Evolutionary conservation across 2,888 invertebrate genomes (phyloP).

Genomic region (Drosophila testacea): DNA sequence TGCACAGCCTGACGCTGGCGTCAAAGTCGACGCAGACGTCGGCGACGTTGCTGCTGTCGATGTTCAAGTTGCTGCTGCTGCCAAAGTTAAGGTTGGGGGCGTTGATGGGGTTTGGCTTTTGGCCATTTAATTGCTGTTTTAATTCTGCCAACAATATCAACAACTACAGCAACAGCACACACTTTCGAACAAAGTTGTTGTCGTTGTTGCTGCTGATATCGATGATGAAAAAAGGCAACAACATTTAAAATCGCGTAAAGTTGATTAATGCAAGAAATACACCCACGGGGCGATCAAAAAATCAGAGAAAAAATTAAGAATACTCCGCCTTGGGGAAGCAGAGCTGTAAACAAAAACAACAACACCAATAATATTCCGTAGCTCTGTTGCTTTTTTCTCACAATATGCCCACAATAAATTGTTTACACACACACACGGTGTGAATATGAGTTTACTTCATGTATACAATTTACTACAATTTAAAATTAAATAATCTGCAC

Average conservation of each 20-base stretch:
- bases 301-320: background rate
- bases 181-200: conserved; percentile 25
- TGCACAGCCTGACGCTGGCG: conserved; percentile 52
- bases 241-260: conserved; percentile 58
- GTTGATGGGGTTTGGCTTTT: conserved; percentile 67
- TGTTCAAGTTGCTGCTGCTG: background rate
- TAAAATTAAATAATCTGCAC: no score
- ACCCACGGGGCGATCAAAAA: conserved; percentile 46
- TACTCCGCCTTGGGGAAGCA: background rate
- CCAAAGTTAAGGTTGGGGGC: conserved; percentile 12
- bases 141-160: conserved; percentile 61
- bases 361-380: conserved; percentile 20
- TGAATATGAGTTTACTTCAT: background rate
- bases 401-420: conserved; percentile 21
- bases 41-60: background rate
- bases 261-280: conserved; percentile 72
- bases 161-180: conserved; percentile 37
- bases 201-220: conserved; percentile 3
- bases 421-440: conserved; percentile 3
- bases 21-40: background rate
- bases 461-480: no score
- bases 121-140: conserved; percentile 80
- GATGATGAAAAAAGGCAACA: conserved; percentile 29
- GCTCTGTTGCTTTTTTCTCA: conserved; percentile 21
- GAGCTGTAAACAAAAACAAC: conserved; percentile 10